These are phyloP conservation scores for Drosophila kurseongensis DNA, from an alignment of 1,140 invertebrate species.

Conservation along the genomic window DNA sequence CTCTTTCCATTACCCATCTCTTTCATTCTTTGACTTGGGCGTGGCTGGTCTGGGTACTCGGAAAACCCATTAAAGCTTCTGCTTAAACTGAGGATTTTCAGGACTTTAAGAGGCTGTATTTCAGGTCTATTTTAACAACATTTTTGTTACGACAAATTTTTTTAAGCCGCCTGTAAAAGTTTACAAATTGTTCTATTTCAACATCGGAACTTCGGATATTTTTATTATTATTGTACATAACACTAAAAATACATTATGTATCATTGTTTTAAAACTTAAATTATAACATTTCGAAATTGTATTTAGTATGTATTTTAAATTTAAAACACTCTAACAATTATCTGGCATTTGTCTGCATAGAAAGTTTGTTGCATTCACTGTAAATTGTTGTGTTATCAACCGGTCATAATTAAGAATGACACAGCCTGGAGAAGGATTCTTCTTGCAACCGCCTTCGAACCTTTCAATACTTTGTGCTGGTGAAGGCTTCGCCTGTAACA, in stretches of 20 bases:
- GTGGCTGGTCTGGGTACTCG: slow-evolving; percentile 28
- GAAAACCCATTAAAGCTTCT: slow-evolving; percentile 15
- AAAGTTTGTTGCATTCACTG: not conserved
- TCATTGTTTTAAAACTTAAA: too few species aligned
- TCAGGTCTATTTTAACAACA: not conserved
- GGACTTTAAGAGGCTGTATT: slow-evolving; percentile 9
- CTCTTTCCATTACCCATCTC: not conserved
- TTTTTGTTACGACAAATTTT: not conserved
- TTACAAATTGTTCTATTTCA: too few species aligned
- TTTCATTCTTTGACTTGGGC: slow-evolving; percentile 16
- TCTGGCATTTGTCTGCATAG: slow-evolving; percentile 1
- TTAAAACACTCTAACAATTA: not conserved
- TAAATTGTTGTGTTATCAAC: not conserved
- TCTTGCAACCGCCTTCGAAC: not conserved
- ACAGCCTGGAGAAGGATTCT: not conserved
- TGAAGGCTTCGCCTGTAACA: not conserved
- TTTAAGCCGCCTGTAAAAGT: too few species aligned
- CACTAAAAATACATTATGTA: too few species aligned
- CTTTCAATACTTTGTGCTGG: not conserved
- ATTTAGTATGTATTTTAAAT: not conserved
- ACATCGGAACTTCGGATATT: too few species aligned
- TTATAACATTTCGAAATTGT: too few species aligned
- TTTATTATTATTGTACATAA: not conserved
- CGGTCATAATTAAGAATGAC: not conserved
- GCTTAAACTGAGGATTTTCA: slow-evolving; percentile 5